Conservation (phyloP, 2,797 vertebrate species). For the Varecia variegata region DNA sequence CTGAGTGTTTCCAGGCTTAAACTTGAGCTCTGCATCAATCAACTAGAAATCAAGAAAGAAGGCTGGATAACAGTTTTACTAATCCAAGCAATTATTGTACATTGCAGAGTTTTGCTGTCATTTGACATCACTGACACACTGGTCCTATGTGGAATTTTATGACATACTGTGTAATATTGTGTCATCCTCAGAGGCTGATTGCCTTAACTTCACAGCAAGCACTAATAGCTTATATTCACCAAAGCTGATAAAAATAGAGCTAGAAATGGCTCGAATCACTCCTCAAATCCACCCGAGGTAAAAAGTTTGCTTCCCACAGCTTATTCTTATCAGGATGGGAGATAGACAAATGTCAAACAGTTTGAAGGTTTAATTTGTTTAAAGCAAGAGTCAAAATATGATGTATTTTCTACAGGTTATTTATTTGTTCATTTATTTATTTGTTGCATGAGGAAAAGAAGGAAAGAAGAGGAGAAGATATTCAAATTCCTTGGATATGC, state of each 20-base stretch:
- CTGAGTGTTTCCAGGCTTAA: conserved; percentile 79
- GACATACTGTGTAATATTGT: conserved; percentile 69
- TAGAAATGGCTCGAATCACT: conserved; percentile 67
- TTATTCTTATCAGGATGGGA: conserved; percentile 64
- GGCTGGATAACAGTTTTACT: conserved; percentile 78
- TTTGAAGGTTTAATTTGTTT: conserved; percentile 46
- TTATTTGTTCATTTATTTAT: neutral
- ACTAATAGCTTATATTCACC: conserved; percentile 78
- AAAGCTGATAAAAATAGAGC: conserved; percentile 75
- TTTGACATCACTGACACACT: conserved; percentile 69
- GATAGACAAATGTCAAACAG: conserved; percentile 29
- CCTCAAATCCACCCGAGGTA: conserved; percentile 73
- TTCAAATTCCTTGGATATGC: neutral
- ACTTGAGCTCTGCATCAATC: conserved; percentile 82
- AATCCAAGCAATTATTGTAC: conserved; percentile 84
- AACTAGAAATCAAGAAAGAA: conserved; percentile 78
- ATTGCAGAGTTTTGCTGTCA: conserved; percentile 70
- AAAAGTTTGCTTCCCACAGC: conserved; percentile 64
- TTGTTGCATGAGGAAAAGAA: neutral
- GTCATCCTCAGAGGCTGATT: conserved; percentile 73
- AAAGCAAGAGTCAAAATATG: neutral
- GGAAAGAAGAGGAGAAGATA: neutral
- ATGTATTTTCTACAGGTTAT: neutral
- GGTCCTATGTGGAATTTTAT: conserved; percentile 56
- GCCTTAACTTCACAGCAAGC: conserved; percentile 78